Evolutionary conservation across 2,797 vertebrate genomes (phyloP).

Genomic region (Sitta carolinensis): DNA sequence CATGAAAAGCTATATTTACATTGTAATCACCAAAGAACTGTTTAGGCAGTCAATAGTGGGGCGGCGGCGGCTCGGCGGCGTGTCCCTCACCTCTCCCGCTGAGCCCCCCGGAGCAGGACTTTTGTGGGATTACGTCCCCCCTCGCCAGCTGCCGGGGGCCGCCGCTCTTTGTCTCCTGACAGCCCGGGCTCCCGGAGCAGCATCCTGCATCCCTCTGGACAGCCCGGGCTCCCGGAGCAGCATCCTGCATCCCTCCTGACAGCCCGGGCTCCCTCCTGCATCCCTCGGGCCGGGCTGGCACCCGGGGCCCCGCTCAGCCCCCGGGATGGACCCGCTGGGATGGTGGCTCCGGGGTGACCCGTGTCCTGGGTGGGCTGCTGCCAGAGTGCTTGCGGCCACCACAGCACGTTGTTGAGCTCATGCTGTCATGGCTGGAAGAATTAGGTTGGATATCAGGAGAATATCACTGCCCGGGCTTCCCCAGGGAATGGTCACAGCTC

Average conservation of each 20-base stretch:
- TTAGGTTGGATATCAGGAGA: background rate
- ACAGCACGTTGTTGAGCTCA: background rate
- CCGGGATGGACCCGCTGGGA: background rate
- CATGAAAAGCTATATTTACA: conserved; percentile 79
- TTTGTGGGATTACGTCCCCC: conserved; percentile 68
- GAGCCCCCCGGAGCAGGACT: conserved; percentile 38
- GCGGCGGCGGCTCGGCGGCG: background rate
- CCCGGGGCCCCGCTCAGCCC: background rate
- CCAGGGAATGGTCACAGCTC: background rate
- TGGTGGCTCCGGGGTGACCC: background rate
- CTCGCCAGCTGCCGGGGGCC: conserved; percentile 63
- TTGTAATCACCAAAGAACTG: conserved; percentile 75
- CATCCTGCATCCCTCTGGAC: background rate
- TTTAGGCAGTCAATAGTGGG: conserved; percentile 67
- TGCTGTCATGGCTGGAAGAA: background rate
- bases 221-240: too few relatives aligned
- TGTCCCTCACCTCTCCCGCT: conserved; percentile 1
- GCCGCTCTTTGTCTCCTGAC: background rate
- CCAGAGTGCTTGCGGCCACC: rapidly evolving
- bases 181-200: background rate
- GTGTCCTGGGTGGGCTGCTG: too few relatives aligned
- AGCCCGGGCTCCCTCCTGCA: background rate
- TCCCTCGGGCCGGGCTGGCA: background rate
- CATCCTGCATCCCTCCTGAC: too few relatives aligned
- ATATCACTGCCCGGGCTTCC: background rate